Conservation (phyloP, 2,113 vertebrate species). For the Chaetops frenatus region DNA sequence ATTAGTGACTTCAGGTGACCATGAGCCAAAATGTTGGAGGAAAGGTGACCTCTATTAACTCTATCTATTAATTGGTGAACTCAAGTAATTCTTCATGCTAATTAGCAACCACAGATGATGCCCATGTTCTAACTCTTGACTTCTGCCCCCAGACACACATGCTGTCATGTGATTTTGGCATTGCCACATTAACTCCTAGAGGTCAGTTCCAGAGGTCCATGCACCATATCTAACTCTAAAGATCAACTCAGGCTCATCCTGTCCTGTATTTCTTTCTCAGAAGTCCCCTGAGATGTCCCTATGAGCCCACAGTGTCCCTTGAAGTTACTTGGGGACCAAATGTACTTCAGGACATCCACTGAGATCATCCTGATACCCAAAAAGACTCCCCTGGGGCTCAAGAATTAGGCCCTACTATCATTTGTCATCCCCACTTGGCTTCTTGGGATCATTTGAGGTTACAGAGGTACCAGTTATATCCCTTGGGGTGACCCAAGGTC, state of each 20-base stretch:
- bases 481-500: not conserved
- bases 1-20: not conserved
- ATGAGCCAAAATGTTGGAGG: not conserved
- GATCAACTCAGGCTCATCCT: not conserved
- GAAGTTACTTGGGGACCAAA: not conserved
- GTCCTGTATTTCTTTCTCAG: not conserved
- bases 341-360: not conserved
- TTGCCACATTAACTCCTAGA: no score
- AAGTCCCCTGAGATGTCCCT: no score
- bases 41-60: not conserved
- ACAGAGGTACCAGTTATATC: no score
- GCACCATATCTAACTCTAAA: no score
- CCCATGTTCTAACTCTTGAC: not conserved
- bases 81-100: not conserved
- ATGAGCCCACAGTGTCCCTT: not conserved
- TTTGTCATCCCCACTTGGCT: not conserved
- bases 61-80: not conserved
- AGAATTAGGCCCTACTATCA: not conserved
- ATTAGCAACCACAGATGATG: not conserved
- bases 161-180: not conserved
- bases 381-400: not conserved
- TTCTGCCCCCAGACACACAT: fast-evolving
- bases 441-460: not conserved
- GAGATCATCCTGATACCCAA: not conserved
- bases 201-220: no score